A percentile compares a stretch with the other conserved stretches of the same genome.
phyloP scores from a whole-genome alignment of 2,888 invertebrate species.

The Tupiocoris notatus region DNA sequence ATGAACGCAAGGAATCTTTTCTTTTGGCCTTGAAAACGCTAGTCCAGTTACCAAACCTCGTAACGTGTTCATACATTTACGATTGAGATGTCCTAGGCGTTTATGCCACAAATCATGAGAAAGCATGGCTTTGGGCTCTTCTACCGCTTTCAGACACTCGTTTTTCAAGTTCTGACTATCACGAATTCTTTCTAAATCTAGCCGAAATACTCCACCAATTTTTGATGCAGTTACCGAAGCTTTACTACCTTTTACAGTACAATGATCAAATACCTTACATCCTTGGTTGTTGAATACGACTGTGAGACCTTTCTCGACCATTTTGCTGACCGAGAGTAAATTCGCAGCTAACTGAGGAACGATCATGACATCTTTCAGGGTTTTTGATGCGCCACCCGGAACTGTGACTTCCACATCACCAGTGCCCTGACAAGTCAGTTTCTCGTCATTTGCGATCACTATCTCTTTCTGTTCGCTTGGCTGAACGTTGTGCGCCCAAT shows the following conservation, averaged over 20 bases:
- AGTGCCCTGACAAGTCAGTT: neutral
- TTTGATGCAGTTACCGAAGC: neutral
- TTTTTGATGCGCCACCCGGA: neutral
- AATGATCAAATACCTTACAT: slow-evolving; percentile 16
- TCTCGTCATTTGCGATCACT: neutral
- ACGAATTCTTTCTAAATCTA: neutral
- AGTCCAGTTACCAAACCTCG: slow-evolving; percentile 27
- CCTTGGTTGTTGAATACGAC: slow-evolving; percentile 7
- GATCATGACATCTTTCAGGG: neutral
- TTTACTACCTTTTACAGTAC: neutral
- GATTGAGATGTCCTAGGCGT: slow-evolving; percentile 44
- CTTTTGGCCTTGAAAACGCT: slow-evolving; percentile 4
- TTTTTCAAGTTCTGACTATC: neutral
- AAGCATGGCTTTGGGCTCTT: too few species aligned
- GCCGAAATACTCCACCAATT: neutral
- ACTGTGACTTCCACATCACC: neutral
- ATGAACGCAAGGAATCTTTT: slow-evolving; percentile 10
- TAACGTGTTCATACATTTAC: slow-evolving; percentile 26
- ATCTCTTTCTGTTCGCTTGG: neutral
- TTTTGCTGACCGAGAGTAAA: slow-evolving; percentile 48
- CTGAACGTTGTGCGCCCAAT: slow-evolving; percentile 22
- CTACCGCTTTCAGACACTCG: too few species aligned
- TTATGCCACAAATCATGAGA: slow-evolving; percentile 40
- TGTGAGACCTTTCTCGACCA: slow-evolving; percentile 46
- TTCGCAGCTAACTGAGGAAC: slow-evolving; percentile 49